A percentile compares a stretch with the other conserved stretches of the same genome.
phyloP scores from a whole-genome alignment of 1,140 invertebrate genomes.

The Brachystomella parvula region DNA sequence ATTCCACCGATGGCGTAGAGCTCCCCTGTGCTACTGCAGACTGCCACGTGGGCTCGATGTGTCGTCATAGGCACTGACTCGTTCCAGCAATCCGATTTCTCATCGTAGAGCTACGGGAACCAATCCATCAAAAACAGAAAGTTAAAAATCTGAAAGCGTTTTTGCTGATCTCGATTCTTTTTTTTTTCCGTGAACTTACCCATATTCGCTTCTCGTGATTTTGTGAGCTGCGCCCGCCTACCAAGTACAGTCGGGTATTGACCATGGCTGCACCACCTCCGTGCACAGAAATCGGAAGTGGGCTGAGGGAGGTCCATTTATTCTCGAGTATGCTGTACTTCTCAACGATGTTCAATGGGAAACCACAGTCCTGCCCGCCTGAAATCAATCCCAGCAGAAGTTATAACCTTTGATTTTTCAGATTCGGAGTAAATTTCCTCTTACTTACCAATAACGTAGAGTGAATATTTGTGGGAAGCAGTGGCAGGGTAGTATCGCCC shows the following conservation, averaged over 20 bases:
- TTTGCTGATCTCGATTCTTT: neutral
- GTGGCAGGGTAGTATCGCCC: slow-evolving; percentile 39
- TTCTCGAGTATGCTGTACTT: slow-evolving; percentile 39
- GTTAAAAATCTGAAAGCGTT: slow-evolving; percentile 3
- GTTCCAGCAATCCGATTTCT: slow-evolving; percentile 37
- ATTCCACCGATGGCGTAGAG: slow-evolving; percentile 41
- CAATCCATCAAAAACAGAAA: slow-evolving; percentile 12
- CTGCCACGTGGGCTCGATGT: slow-evolving; percentile 38
- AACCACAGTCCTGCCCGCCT: slow-evolving; percentile 39
- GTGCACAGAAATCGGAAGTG: slow-evolving; percentile 38
- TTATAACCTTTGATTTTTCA: neutral
- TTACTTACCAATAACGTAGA: slow-evolving; percentile 38
- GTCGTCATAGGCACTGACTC: slow-evolving; percentile 38
- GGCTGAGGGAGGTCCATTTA: slow-evolving; percentile 37
- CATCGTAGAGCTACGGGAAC: slow-evolving; percentile 37
- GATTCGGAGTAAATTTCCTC: neutral
- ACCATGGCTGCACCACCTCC: slow-evolving; percentile 40
- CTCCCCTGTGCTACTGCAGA: slow-evolving; percentile 38
- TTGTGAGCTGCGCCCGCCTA: slow-evolving; percentile 38
- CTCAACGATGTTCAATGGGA: slow-evolving; percentile 37
- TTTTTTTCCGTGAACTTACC: slow-evolving; percentile 33
- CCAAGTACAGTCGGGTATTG: slow-evolving; percentile 36
- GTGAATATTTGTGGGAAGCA: slow-evolving; percentile 32
- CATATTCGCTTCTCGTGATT: slow-evolving; percentile 39
- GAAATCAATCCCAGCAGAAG: neutral